Percentiles rank a stretch among this genome's conserved stretches.
These are phyloP conservation scores for Diacarnus erythraeanus DNA, from an alignment of 37 sponge, comb jelly and placozoan genomes.

Conservation along the genomic window DNA sequence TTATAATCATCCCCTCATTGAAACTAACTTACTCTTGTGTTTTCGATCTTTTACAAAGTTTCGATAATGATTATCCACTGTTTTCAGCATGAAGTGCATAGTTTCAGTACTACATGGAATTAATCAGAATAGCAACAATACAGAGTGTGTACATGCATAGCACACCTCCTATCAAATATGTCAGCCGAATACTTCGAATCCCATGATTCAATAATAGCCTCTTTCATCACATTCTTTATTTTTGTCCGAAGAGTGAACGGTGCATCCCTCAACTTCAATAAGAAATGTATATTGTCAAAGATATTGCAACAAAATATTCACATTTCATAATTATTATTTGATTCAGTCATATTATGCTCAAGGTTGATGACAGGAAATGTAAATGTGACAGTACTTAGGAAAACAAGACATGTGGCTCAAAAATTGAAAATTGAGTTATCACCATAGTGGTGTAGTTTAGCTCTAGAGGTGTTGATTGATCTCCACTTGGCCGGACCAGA, in stretches of 20 bases:
- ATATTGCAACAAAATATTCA: too few relatives aligned
- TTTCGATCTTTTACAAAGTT: slow-evolving; percentile 26
- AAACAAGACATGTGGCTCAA: too few relatives aligned
- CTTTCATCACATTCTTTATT: neutral
- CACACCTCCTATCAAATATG: slow-evolving; percentile 19
- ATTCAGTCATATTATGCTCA: too few relatives aligned
- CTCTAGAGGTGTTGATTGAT: too few relatives aligned
- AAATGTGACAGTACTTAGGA: too few relatives aligned
- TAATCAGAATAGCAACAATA: neutral
- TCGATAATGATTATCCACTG: slow-evolving; percentile 19
- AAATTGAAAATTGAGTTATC: too few relatives aligned
- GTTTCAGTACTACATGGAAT: slow-evolving; percentile 9
- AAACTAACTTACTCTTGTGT: slow-evolving; percentile 4
- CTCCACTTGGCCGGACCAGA: too few relatives aligned
- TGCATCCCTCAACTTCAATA: neutral
- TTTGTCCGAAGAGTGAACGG: neutral
- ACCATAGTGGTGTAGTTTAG: too few relatives aligned
- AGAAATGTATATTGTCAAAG: neutral
- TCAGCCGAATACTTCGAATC: slow-evolving; percentile 20
- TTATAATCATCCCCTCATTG: too few relatives aligned
- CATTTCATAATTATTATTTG: too few relatives aligned
- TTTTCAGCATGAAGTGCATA: slow-evolving; percentile 19
- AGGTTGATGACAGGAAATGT: too few relatives aligned
- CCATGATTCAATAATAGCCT: slow-evolving; percentile 16
- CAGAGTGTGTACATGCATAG: neutral